Percentiles rank a stretch among this genome's conserved stretches.
phyloP scores from a whole-genome alignment of 1,140 invertebrate species.

The Drosophila melanica region DNA sequence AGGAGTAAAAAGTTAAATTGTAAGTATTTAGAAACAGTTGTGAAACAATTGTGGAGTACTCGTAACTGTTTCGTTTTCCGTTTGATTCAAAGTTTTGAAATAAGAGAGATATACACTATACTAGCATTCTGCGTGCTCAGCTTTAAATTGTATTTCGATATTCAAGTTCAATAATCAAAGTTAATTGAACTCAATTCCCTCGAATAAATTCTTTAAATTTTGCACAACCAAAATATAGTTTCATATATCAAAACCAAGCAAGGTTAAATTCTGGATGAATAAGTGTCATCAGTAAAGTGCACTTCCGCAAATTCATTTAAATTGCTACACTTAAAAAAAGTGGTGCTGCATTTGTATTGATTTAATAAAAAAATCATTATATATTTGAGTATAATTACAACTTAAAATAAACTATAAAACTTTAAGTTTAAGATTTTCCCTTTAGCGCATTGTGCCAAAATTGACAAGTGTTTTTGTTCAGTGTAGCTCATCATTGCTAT shows the following conservation, averaged over 20 bases:
- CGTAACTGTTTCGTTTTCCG: neutral
- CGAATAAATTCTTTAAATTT: conserved; percentile 2
- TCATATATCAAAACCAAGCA: conserved; percentile 1
- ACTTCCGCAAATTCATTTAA: conserved; percentile 56
- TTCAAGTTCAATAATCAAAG: conserved; percentile 58
- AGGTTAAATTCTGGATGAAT: conserved; percentile 29
- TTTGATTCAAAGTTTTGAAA: conserved; percentile 15
- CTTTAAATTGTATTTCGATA: conserved; percentile 16
- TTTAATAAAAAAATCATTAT: neutral
- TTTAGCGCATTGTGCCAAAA: no score
- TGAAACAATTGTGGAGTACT: conserved; percentile 15
- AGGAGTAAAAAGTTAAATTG: conserved; percentile 20
- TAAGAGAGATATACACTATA: neutral
- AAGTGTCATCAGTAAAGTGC: conserved; percentile 38
- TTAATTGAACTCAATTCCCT: conserved; percentile 69
- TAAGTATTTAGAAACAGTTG: conserved; percentile 43
- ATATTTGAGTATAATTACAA: no score
- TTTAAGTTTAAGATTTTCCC: no score
- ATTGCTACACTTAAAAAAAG: conserved; percentile 39
- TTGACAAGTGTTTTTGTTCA: conserved; percentile 11
- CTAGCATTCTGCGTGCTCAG: conserved; percentile 47
- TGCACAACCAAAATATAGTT: neutral
- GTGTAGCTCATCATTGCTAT: conserved; percentile 34
- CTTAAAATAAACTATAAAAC: no score
- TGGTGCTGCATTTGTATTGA: neutral